A percentile compares a stretch with the other conserved stretches of the same genome.
These are phyloP conservation scores for Chloropsis cyanopogon DNA, from an alignment of 2,113 vertebrate genomes.

Conservation along the genomic window DNA sequence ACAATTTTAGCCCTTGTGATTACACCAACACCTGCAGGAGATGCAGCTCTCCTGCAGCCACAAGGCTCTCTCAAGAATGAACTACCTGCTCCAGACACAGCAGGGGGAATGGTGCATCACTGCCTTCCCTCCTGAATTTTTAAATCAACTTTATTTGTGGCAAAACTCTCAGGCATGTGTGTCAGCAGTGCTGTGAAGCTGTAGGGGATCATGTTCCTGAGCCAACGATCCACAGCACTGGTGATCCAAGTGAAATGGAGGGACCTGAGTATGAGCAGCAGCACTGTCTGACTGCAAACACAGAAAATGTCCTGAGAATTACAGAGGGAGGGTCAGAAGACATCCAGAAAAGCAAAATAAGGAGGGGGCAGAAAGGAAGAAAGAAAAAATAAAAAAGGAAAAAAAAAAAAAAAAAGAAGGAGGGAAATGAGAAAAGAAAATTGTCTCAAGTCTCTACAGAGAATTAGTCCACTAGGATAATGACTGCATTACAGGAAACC, in stretches of 20 bases:
- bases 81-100: neutral
- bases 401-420: no score
- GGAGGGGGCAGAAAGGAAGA: rapidly evolving
- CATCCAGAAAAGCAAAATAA: neutral
- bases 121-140: neutral
- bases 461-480: neutral
- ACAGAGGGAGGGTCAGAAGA: neutral
- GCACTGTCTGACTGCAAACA: neutral
- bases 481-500: neutral
- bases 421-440: neutral
- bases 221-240: neutral
- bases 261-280: neutral
- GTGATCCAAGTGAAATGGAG: neutral
- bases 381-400: neutral
- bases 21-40: neutral
- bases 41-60: neutral
- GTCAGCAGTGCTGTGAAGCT: neutral
- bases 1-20: neutral
- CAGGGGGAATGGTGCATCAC: neutral
- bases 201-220: neutral
- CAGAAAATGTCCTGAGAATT: neutral
- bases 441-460: neutral
- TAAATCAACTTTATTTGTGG: neutral
- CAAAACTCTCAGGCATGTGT: neutral
- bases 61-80: neutral